Conservation (phyloP, 2,113 vertebrate genomes). For the Bubo scandiacus region DNA sequence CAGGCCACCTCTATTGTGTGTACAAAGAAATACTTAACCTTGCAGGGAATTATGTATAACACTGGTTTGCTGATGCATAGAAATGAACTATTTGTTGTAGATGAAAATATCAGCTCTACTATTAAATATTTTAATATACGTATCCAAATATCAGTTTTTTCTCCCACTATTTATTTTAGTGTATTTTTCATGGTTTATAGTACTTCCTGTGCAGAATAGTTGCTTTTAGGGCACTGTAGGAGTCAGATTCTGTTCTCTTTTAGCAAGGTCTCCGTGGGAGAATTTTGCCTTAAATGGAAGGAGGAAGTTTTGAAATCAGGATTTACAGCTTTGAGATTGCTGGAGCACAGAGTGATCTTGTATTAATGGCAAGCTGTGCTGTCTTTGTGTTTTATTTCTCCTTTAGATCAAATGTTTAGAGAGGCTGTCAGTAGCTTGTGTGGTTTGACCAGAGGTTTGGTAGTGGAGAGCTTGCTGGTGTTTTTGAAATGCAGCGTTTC, state of each 20-base stretch:
- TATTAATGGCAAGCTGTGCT: background rate
- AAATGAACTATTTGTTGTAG: background rate
- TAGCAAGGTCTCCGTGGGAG: background rate
- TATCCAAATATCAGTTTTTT: background rate
- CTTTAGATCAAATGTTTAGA: background rate
- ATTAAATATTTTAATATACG: background rate
- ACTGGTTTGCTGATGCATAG: background rate
- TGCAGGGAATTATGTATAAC: background rate
- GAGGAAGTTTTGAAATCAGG: background rate
- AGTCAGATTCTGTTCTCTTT: background rate
- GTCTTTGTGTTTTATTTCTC: background rate
- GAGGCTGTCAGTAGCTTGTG: background rate
- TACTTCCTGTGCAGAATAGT: background rate
- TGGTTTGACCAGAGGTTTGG: background rate
- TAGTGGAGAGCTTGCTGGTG: background rate
- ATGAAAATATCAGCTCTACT: background rate
- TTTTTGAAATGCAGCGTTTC: background rate
- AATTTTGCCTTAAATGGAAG: background rate
- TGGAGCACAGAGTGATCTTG: background rate
- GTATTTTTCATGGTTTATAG: background rate
- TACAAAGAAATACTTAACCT: background rate
- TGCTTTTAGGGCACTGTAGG: background rate
- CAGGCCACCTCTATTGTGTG: background rate
- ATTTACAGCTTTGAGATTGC: background rate
- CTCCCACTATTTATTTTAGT: background rate